Percentiles rank a stretch among this genome's conserved stretches.
Evolutionary conservation across 2,888 invertebrate species (phyloP).

Genomic region (Vanessa cardui): DNA sequence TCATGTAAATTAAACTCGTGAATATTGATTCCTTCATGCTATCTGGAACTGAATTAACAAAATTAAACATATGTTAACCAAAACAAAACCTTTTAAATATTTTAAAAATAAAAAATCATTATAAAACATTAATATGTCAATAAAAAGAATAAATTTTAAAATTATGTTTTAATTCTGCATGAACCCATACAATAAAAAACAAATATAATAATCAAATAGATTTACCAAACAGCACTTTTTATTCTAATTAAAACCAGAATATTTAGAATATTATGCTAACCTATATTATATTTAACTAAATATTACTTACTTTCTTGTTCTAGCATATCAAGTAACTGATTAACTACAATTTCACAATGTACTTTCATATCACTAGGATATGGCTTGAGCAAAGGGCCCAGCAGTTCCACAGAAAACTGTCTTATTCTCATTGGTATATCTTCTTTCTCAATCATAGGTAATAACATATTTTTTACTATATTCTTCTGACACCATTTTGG

Average conservation of each 20-base stretch:
- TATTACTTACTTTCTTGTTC: slow-evolving; percentile 62
- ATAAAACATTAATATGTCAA: no score
- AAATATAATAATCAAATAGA: no score
- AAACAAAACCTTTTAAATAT: no score
- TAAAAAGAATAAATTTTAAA: no score
- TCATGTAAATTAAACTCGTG: slow-evolving; percentile 63
- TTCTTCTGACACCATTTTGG: slow-evolving; percentile 72
- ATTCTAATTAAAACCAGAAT: no score
- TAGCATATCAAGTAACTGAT: slow-evolving; percentile 61
- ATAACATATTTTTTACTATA: slow-evolving; percentile 63
- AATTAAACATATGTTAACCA: not conserved
- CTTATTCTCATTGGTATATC: slow-evolving; percentile 50
- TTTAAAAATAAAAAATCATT: no score
- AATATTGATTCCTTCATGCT: slow-evolving; percentile 66
- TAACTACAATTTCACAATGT: slow-evolving; percentile 65
- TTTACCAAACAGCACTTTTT: no score
- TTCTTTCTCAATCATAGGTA: slow-evolving; percentile 63
- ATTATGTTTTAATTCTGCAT: no score
- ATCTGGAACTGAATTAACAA: slow-evolving; percentile 57
- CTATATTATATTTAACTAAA: not conserved
- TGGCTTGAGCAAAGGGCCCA: slow-evolving; percentile 71
- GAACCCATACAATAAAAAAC: no score
- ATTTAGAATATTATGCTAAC: not conserved
- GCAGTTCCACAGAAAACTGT: slow-evolving; percentile 61
- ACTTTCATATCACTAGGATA: slow-evolving; percentile 72